Conservation (phyloP, 2,113 vertebrate genomes). For the Malurus melanocephalus region DNA sequence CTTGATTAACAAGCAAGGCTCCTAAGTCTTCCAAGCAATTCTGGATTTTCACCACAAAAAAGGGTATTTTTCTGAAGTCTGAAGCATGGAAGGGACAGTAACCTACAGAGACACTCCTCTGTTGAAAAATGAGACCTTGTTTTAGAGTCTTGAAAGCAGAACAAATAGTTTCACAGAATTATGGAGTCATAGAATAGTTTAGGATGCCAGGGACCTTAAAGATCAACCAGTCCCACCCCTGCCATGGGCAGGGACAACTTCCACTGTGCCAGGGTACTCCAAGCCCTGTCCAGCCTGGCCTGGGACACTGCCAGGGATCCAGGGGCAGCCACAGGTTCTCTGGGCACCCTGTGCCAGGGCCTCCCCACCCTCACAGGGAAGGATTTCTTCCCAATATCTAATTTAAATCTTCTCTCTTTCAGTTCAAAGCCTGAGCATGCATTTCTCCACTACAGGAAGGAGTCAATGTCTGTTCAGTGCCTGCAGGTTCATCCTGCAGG, state of each 20-base stretch:
- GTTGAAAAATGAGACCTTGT: not conserved
- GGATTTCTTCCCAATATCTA: accelerated
- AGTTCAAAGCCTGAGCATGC: not conserved
- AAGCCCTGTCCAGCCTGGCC: accelerated
- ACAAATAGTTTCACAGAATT: not conserved
- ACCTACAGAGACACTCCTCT: not conserved
- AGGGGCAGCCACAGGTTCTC: not conserved
- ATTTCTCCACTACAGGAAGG: not conserved
- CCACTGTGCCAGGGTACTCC: accelerated
- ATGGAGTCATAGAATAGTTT: not conserved
- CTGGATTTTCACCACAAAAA: not conserved
- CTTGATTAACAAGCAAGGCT: not conserved
- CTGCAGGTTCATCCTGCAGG: not conserved
- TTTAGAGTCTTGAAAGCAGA: not conserved
- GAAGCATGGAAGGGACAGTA: not conserved
- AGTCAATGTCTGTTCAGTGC: not conserved
- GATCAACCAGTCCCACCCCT: no score
- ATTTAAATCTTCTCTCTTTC: not conserved
- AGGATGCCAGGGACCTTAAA: no score
- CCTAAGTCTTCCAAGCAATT: not conserved
- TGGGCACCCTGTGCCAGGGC: not conserved
- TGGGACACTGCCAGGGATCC: not conserved
- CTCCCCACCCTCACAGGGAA: accelerated
- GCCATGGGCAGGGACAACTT: not conserved
- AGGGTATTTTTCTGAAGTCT: not conserved